A percentile compares a stretch with the other conserved stretches of the same genome.
Evolutionary conservation across 2,113 vertebrate species (phyloP).

Genomic region (Gracilinanus agilis): DNA sequence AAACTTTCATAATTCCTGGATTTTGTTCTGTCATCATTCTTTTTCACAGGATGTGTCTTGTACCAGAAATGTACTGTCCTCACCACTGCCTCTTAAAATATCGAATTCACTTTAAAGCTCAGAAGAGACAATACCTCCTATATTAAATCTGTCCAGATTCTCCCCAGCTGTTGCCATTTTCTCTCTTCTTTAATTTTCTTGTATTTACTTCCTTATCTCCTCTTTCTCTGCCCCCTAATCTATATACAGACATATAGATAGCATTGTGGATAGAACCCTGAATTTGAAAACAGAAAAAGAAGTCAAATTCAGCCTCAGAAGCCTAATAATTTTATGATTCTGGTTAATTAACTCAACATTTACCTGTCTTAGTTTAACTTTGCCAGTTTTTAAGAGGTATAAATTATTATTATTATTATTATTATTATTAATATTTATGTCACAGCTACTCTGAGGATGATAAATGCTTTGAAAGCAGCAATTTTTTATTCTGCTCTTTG

Average conservation of each 20-base stretch:
- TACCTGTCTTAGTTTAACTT: background rate
- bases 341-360: background rate
- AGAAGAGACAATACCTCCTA: background rate
- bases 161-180: background rate
- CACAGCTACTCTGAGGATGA: background rate
- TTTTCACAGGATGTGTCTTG: background rate
- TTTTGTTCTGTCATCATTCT: background rate
- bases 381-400: background rate
- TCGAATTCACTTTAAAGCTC: background rate
- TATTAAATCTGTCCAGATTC: background rate
- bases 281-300: background rate
- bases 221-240: background rate
- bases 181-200: background rate
- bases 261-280: background rate
- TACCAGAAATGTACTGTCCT: background rate
- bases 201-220: background rate
- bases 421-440: background rate
- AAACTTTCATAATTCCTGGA: background rate
- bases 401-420: background rate
- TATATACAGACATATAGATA: background rate
- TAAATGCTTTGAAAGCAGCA: background rate
- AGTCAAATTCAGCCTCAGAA: background rate
- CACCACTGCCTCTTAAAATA: background rate
- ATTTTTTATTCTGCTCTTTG: background rate
- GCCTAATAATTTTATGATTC: background rate